phyloP scores from a whole-genome alignment of 2,888 invertebrate genomes.

The Drosophila formosana region DNA sequence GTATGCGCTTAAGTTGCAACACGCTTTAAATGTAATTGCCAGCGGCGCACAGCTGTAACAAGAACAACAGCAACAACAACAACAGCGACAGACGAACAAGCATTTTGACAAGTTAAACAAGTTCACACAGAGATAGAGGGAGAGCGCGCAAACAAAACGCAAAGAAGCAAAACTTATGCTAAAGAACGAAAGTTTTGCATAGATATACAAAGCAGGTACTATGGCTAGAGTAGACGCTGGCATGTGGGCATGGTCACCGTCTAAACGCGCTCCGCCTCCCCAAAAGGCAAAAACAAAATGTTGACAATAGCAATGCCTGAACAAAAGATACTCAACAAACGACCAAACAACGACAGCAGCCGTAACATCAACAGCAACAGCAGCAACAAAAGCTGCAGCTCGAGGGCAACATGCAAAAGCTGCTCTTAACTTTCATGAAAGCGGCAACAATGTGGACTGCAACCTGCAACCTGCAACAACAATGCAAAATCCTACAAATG shows the following conservation, averaged over 20 bases:
- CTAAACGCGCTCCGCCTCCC: slow-evolving; percentile 27
- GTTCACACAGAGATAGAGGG: slow-evolving; percentile 31
- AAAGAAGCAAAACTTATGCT: slow-evolving; percentile 41
- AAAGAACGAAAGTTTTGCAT: slow-evolving; percentile 60
- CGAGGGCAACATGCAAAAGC: slow-evolving; percentile 52
- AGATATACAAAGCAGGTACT: slow-evolving; percentile 60
- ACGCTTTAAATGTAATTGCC: slow-evolving; percentile 40
- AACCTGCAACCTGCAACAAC: slow-evolving; percentile 13
- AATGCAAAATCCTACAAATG: slow-evolving; percentile 62
- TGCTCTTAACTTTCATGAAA: slow-evolving; percentile 56
- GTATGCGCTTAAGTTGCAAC: slow-evolving; percentile 33
- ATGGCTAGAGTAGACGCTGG: slow-evolving; percentile 13
- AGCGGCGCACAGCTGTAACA: slow-evolving; percentile 37
- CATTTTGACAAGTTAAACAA: slow-evolving; percentile 57
- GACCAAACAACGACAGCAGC: slow-evolving; percentile 27
- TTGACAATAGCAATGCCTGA: slow-evolving; percentile 51
- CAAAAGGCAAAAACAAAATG: slow-evolving; percentile 26
- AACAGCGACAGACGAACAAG: slow-evolving; percentile 14
- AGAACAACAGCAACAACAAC: slow-evolving; percentile 20
- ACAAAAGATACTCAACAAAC: slow-evolving; percentile 51
- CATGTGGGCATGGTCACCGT: slow-evolving; percentile 43
- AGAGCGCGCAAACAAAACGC: slow-evolving; percentile 25
- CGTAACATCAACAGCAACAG: slow-evolving; percentile 28
- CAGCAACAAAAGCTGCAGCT: slow-evolving; percentile 25
- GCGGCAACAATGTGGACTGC: slow-evolving; percentile 34